Conservation (phyloP, 2,888 invertebrate genomes). For the Agriopis marginaria region DNA sequence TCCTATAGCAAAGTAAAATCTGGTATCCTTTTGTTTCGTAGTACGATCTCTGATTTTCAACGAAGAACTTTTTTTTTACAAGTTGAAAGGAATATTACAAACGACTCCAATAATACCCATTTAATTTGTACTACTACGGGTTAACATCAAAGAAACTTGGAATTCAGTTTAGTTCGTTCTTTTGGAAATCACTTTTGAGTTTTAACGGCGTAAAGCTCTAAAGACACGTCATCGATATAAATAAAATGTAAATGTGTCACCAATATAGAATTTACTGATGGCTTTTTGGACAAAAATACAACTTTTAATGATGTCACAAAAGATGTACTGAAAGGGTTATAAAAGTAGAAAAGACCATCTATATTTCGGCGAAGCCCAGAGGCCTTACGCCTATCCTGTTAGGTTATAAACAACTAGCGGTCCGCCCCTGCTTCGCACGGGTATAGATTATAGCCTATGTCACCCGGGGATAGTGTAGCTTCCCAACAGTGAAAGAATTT, state of each 20-base stretch:
- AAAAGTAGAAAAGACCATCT: too few relatives aligned
- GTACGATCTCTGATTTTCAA: too few relatives aligned
- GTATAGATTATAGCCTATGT: too few relatives aligned
- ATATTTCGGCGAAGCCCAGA: too few relatives aligned
- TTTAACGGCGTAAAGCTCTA: constrained; percentile 22
- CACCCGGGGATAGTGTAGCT: too few relatives aligned
- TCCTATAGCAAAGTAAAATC: too few relatives aligned
- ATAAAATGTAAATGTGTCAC: constrained; percentile 19
- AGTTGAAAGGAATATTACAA: background rate
- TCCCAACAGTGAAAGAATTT: too few relatives aligned
- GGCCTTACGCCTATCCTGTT: too few relatives aligned
- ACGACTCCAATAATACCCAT: constrained; percentile 1
- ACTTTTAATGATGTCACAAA: background rate
- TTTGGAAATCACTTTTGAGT: constrained; percentile 9
- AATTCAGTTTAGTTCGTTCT: constrained; percentile 8
- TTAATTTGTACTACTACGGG: background rate
- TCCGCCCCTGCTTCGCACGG: too few relatives aligned
- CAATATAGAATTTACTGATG: constrained; percentile 23
- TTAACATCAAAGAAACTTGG: constrained; percentile 29
- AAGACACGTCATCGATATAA: constrained; percentile 30
- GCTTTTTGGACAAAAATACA: constrained; percentile 10
- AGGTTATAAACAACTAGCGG: too few relatives aligned
- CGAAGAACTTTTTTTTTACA: background rate
- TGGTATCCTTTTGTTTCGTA: too few relatives aligned
- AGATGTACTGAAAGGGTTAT: background rate